A percentile compares a stretch with the other conserved stretches of the same genome.
Conservation (phyloP, 2,797 vertebrate species). For the Rallus crepitans region DNA sequence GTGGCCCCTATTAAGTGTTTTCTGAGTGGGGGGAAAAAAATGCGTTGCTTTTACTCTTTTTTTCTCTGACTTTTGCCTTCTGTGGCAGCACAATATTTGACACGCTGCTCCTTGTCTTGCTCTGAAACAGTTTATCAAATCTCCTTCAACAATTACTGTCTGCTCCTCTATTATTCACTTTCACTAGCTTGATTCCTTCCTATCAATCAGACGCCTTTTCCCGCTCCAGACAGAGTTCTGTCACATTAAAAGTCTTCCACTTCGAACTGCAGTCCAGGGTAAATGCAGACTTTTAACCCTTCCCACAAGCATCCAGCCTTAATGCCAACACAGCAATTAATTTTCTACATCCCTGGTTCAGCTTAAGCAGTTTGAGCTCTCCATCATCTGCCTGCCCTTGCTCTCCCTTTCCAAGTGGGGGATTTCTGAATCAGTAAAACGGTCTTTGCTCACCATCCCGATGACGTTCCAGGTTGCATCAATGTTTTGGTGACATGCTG, state of each 20-base stretch:
- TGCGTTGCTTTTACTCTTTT: not conserved
- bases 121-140: conserved; percentile 67
- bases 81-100: conserved; percentile 54
- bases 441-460: not conserved
- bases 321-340: not conserved
- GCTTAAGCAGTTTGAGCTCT: not conserved
- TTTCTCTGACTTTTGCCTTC: conserved; percentile 46
- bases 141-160: conserved; percentile 62
- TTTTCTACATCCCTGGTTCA: not conserved
- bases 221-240: conserved; percentile 35
- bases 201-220: conserved; percentile 50
- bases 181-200: conserved; percentile 38
- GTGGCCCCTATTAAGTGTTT: not conserved
- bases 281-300: conserved; percentile 19
- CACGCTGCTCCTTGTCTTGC: conserved; percentile 35
- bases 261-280: not conserved
- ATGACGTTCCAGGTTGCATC: not conserved
- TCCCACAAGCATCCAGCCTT: not conserved
- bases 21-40: not conserved
- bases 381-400: not conserved
- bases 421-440: not conserved
- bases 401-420: not conserved
- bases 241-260: conserved; percentile 4
- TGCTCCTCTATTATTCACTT: conserved; percentile 60
- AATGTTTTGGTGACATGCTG: fast-evolving